A percentile compares a stretch with the other conserved stretches of the same genome.
Conservation (phyloP, 2,888 invertebrate genomes). For the Diaperis boleti region DNA sequence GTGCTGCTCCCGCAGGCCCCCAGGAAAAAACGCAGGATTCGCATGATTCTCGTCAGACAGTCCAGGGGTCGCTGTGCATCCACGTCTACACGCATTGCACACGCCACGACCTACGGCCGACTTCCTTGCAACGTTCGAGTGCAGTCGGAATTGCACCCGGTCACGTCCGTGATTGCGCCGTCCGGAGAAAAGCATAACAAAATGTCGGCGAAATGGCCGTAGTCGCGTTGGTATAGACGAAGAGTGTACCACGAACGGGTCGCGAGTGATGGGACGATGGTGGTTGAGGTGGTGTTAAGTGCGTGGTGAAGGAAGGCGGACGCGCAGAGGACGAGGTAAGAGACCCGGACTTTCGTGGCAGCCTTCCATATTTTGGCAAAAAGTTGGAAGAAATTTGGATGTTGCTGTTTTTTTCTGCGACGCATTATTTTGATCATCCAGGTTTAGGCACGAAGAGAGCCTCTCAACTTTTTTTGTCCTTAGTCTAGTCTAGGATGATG, state of each 20-base stretch:
- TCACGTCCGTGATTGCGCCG: conserved; percentile 35
- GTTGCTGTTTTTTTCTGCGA: too few relatives aligned
- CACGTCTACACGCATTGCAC: conserved; percentile 8
- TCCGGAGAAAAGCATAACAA: conserved; percentile 20
- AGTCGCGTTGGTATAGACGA: conserved; percentile 8
- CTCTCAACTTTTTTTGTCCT: too few relatives aligned
- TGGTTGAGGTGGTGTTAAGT: neutral
- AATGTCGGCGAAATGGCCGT: conserved; percentile 35
- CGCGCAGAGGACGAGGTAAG: too few relatives aligned
- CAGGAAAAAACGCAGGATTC: conserved; percentile 14
- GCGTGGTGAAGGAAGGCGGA: too few relatives aligned
- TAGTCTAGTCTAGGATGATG: too few relatives aligned
- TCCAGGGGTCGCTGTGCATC: conserved; percentile 27
- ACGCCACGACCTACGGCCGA: conserved; percentile 7
- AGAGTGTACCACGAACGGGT: neutral
- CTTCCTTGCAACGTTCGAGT: conserved; percentile 16
- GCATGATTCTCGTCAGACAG: conserved; percentile 21
- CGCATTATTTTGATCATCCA: too few relatives aligned
- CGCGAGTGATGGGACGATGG: neutral
- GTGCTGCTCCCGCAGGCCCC: conserved; percentile 16
- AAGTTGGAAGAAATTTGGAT: too few relatives aligned
- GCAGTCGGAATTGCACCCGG: conserved; percentile 31
- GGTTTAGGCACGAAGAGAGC: too few relatives aligned
- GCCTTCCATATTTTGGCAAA: too few relatives aligned
- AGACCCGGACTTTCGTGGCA: too few relatives aligned